Conservation (phyloP, 2,113 vertebrate genomes). For the Pungitius pungitius region DNA sequence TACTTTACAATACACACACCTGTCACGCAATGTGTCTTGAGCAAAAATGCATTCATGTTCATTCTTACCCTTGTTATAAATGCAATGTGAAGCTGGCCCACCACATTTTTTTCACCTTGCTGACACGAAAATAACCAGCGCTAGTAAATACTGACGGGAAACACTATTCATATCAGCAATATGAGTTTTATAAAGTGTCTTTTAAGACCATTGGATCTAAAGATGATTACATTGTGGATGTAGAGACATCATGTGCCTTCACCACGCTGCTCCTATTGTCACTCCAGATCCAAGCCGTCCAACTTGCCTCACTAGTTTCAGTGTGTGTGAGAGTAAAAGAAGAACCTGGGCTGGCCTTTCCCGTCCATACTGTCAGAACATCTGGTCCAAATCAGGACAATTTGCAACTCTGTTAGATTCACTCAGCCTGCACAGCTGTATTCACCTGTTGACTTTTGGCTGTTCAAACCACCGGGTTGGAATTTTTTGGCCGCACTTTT, state of each 20-base stretch:
- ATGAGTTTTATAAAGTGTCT: not conserved
- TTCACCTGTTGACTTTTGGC: not conserved
- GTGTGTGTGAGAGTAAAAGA: conserved; percentile 13
- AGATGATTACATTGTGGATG: not conserved
- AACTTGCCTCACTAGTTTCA: conserved; percentile 49
- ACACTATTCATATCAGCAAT: not conserved
- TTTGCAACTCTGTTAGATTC: conserved; percentile 4
- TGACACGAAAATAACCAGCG: conserved; percentile 21
- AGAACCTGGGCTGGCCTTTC: conserved; percentile 1
- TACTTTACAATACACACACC: conserved; percentile 53
- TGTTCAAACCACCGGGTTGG: not conserved
- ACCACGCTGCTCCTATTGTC: conserved; percentile 1
- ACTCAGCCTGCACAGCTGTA: not conserved
- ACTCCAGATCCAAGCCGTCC: conserved; percentile 61
- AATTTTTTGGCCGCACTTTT: not conserved
- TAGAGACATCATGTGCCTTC: not conserved
- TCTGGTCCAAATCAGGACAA: conserved; percentile 26
- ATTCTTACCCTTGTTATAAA: conserved; percentile 18
- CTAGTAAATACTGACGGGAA: not conserved
- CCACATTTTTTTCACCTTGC: conserved; percentile 3
- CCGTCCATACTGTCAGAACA: conserved; percentile 1
- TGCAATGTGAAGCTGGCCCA: conserved; percentile 7
- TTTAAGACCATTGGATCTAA: not conserved
- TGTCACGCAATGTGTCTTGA: conserved; percentile 68
- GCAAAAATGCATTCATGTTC: conserved; percentile 42